Base-by-base conservation (phyloP, 2,888 invertebrate species). In the Pemphredon lugubris region DNA sequence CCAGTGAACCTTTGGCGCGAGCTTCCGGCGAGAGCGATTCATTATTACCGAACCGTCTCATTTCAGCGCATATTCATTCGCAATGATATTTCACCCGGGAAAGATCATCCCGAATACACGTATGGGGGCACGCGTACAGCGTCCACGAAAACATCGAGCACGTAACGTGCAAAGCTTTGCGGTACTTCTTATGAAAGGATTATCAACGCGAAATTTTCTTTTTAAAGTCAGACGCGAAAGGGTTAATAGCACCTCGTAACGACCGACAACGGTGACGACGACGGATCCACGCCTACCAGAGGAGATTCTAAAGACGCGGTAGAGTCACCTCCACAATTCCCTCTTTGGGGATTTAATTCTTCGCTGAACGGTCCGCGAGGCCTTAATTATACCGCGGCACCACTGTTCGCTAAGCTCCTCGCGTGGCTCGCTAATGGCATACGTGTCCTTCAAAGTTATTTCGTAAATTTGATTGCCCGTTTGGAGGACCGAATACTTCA, bases 281-380 rank as follows among this genome's bases (percentile, higher is more conserved):
- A 37, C 18, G 40, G 50, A n/a, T 50, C 45, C 51, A 26, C 44
- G 67, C 55, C 34, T 45, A 21, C 32, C 44, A 55, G 37, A 26
- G 21, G 42, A 50, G 48, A 47, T 59, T 64, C 59, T 69, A 64
- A 69, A 63, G 64, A 54, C 47, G 48, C 4, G 18, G 21, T 16
- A 40, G 48, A 57, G 40, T n/a, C 26, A 18, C 37, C 40, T 11
- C 16, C 39, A 51, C 14, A 7, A 6, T 21, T 13, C 44, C 21
- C 60, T 55, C 47, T 60, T 66, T 44, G 23, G 54, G 51, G 66
- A 53, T 66, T 66, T 71, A 71, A 71, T 66, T n/a, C n/a, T n/a
- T 34, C 60, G 51, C 42, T 48, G 42, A 65, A 66, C 57, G 60
- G 9, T 14, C 47, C 26, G 51, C 34, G 34, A 26, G 20, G 26